Conservation (phyloP, 2,888 invertebrate species). For the Phengaris alcon region DNA sequence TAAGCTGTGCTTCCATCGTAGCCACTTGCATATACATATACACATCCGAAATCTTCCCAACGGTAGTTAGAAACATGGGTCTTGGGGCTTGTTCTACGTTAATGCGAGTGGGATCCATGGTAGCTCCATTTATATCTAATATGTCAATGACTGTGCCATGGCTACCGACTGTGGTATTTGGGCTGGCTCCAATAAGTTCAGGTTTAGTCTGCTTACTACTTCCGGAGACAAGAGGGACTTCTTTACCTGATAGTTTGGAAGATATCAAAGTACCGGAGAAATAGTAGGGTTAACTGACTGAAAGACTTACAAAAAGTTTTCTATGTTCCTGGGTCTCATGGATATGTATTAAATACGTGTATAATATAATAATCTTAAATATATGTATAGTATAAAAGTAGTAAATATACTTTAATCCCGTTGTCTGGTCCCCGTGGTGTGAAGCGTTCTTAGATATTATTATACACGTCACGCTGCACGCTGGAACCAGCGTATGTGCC, state of each 20-base stretch:
- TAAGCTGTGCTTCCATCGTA: constrained; percentile 87
- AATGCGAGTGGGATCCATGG: constrained; percentile 90
- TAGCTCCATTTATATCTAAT: constrained; percentile 88
- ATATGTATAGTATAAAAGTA: no score
- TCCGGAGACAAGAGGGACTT: constrained; percentile 87
- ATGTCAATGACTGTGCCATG: constrained; percentile 73
- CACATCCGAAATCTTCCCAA: constrained; percentile 92
- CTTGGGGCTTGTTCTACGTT: constrained; percentile 90
- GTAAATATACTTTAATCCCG: no score
- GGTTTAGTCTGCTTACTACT: constrained; percentile 82
- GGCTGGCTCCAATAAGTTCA: constrained; percentile 82
- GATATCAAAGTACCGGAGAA: constrained; percentile 77
- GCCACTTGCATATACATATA: constrained; percentile 91
- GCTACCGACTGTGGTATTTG: constrained; percentile 86
- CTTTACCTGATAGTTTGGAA: constrained; percentile 86
- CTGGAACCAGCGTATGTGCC: no score
- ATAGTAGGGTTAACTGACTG: constrained; percentile 19
- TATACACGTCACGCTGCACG: no score
- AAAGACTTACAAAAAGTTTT: constrained; percentile 10
- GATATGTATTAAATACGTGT: no score
- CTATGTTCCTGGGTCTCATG: no score
- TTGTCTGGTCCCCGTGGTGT: no score
- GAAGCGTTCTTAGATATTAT: no score
- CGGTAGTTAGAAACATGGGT: constrained; percentile 91
- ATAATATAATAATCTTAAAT: no score